Percentiles rank a stretch among this genome's conserved stretches.
These are phyloP conservation scores for Drosophila teissieri DNA, from an alignment of 1,140 invertebrate genomes.

Conservation along the genomic window DNA sequence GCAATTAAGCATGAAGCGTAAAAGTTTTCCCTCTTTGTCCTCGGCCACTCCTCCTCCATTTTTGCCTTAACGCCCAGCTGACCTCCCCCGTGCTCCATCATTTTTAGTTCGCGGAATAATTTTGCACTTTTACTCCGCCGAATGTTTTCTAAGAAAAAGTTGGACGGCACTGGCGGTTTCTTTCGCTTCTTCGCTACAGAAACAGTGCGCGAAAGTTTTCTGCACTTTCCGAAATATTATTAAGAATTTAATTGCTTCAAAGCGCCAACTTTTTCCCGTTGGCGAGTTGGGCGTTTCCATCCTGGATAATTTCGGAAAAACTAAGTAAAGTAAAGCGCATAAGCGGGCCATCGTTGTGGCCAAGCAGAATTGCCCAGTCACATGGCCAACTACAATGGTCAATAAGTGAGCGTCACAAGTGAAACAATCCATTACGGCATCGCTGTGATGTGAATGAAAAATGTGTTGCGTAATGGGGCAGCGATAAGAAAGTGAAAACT, in stretches of 20 bases:
- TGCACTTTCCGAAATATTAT: conserved; percentile 54
- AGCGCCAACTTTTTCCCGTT: conserved; percentile 21
- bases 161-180: conserved; percentile 10
- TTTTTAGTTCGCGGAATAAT: conserved; percentile 43
- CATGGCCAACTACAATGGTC: conserved; percentile 45
- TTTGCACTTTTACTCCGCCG: conserved; percentile 35
- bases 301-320: conserved; percentile 10
- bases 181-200: background rate
- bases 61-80: conserved; percentile 37
- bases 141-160: conserved; percentile 52
- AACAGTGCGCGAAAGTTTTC: conserved; percentile 50
- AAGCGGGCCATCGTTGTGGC: conserved; percentile 28
- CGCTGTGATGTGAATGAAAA: conserved; percentile 41
- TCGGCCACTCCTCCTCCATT: conserved; percentile 16
- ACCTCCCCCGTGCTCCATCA: background rate
- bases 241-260: conserved; percentile 66
- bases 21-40: conserved; percentile 51
- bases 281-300: conserved; percentile 6
- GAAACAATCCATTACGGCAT: conserved; percentile 70
- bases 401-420: conserved; percentile 42
- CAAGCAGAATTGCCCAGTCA: conserved; percentile 45
- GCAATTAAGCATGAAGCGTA: conserved; percentile 74
- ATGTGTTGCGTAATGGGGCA: conserved; percentile 61
- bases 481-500: conserved; percentile 74
- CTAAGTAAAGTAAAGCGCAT: conserved; percentile 39